phyloP scores from a whole-genome alignment of 1,140 invertebrate species.

The Cydia splendana region DNA sequence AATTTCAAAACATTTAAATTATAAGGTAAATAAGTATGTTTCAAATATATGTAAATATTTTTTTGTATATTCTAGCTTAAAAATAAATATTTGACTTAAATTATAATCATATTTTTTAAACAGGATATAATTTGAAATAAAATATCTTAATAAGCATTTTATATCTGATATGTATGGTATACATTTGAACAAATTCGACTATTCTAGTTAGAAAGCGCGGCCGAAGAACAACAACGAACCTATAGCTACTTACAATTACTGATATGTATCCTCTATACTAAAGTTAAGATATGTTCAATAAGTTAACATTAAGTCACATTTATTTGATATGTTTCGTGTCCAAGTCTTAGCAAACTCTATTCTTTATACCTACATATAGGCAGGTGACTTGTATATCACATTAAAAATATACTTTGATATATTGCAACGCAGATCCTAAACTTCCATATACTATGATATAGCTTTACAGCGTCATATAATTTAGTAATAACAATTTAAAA shows the following conservation, averaged over 20 bases:
- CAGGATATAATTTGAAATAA: neutral
- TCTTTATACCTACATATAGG: constrained; percentile 25
- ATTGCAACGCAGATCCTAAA: constrained; percentile 28
- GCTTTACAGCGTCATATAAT: constrained; percentile 26
- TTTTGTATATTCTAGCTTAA: too few species aligned
- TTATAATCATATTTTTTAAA: neutral
- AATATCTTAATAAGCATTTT: neutral
- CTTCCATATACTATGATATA: constrained; percentile 21
- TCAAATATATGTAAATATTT: too few species aligned
- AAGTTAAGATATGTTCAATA: constrained; percentile 46
- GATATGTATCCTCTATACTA: constrained; percentile 64
- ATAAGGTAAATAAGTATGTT: too few species aligned
- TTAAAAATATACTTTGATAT: constrained; percentile 32
- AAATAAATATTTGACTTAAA: neutral
- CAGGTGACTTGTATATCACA: constrained; percentile 29
- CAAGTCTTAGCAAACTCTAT: constrained; percentile 41
- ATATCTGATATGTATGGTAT: neutral
- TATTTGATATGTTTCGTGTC: constrained; percentile 50
- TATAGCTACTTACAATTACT: constrained; percentile 68
- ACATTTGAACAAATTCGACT: neutral
- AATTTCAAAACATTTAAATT: too few species aligned
- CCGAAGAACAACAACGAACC: constrained; percentile 72
- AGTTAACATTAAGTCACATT: constrained; percentile 41
- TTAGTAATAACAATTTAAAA: constrained; percentile 28
- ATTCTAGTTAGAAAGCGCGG: constrained; percentile 47